phyloP scores from a whole-genome alignment of 2,888 invertebrate species.

The Melanargia galathea region DNA sequence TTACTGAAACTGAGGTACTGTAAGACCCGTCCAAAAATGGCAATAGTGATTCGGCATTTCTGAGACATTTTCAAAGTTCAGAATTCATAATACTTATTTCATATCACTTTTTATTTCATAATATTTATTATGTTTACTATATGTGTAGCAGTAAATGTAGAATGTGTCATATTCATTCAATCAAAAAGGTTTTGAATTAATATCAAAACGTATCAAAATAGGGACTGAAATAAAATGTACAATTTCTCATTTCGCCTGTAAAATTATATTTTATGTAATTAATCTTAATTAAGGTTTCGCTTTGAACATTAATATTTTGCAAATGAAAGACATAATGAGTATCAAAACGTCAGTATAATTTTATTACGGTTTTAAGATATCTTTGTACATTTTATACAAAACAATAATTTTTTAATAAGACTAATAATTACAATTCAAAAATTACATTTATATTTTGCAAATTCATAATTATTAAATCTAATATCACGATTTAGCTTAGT shows the following conservation, averaged over 20 bases:
- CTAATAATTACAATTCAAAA: conserved; percentile 82
- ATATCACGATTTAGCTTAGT: conserved; percentile 82
- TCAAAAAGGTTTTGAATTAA: not conserved
- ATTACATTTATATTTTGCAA: conserved; percentile 76
- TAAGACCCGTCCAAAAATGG: not conserved
- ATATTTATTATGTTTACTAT: not conserved
- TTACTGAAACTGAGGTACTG: not conserved
- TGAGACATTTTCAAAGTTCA: not conserved
- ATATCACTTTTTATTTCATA: no score
- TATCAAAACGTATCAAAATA: conserved; percentile 14
- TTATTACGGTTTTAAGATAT: conserved; percentile 79
- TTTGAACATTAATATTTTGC: conserved; percentile 36
- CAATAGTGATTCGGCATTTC: not conserved
- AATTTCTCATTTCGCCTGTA: conserved; percentile 29
- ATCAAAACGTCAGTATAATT: conserved; percentile 82
- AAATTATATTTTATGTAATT: conserved; percentile 37
- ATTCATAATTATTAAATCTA: conserved; percentile 80
- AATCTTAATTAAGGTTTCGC: conserved; percentile 33
- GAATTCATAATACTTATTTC: no score
- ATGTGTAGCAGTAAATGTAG: not conserved
- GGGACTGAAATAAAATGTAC: conserved; percentile 23
- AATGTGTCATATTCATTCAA: not conserved
- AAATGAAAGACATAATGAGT: conserved; percentile 71
- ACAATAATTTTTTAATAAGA: conserved; percentile 77
- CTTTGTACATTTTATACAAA: conserved; percentile 82